A percentile compares a stretch with the other conserved stretches of the same genome.
Conservation (phyloP, 2,888 invertebrate species). For the Globia sparganii region DNA sequence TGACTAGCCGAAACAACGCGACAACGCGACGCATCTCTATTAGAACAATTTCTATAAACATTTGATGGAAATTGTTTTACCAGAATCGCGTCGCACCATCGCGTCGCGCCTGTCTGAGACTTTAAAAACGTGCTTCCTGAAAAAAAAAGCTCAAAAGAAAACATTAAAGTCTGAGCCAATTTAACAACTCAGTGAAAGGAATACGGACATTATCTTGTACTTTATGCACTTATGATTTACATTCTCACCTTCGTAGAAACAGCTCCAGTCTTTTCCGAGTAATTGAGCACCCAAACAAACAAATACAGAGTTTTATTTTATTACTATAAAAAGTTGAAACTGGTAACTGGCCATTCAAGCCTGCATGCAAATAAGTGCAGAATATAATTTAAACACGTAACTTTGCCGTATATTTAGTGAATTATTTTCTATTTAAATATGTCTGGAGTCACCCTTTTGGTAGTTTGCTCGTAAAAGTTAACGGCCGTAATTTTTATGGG, state of each 20-base stretch:
- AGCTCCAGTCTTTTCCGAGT: slow-evolving; percentile 51
- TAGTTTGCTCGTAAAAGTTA: slow-evolving; percentile 67
- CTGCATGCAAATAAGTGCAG: slow-evolving; percentile 44
- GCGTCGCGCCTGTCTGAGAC: too few relatives aligned
- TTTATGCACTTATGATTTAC: slow-evolving; percentile 30
- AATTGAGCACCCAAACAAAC: slow-evolving; percentile 58
- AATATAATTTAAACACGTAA: slow-evolving; percentile 55
- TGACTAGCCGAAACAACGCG: too few relatives aligned
- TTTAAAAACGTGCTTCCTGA: not conserved
- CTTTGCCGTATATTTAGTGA: slow-evolving; percentile 48
- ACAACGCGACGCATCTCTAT: not conserved
- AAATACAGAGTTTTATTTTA: slow-evolving; percentile 33
- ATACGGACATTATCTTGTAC: slow-evolving; percentile 10
- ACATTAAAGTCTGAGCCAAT: not conserved
- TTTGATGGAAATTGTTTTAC: not conserved
- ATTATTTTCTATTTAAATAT: slow-evolving; percentile 68
- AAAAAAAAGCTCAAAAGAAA: not conserved
- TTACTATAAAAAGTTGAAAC: slow-evolving; percentile 48
- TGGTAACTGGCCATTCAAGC: slow-evolving; percentile 36
- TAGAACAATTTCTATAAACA: not conserved
- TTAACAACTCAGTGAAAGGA: slow-evolving; percentile 7
- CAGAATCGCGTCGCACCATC: not conserved
- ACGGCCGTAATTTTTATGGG: slow-evolving; percentile 68
- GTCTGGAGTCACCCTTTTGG: slow-evolving; percentile 52
- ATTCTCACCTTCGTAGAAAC: slow-evolving; percentile 46